phyloP scores from a whole-genome alignment of 2,888 invertebrate species.

The Cantharis rustica region DNA sequence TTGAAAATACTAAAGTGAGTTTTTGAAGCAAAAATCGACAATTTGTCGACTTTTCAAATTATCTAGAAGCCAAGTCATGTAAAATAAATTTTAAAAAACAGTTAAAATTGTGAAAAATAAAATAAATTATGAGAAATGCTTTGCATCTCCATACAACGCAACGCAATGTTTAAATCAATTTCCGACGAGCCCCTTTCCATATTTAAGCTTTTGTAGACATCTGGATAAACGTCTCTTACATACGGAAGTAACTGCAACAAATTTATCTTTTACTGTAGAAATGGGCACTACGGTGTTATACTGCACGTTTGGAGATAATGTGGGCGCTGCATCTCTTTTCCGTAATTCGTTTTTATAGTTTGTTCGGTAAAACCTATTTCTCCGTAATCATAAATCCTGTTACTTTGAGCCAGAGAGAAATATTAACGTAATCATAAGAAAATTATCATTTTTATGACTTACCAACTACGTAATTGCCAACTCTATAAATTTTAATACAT shows the following conservation, averaged over 20 bases:
- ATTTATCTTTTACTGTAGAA: background rate
- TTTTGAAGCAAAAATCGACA: background rate
- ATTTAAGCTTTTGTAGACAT: background rate
- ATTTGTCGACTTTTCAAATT: background rate
- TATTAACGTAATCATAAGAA: background rate
- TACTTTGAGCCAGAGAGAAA: background rate
- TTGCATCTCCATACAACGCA: background rate
- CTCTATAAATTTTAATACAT: background rate
- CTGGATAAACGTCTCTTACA: background rate
- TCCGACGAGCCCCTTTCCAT: background rate
- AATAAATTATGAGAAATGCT: background rate
- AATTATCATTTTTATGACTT: background rate
- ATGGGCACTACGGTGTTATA: background rate
- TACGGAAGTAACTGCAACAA: background rate
- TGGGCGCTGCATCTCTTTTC: background rate
- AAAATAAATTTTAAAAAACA: no score
- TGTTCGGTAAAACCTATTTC: background rate
- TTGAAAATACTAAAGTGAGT: background rate
- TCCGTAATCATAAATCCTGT: background rate
- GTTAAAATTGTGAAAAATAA: background rate
- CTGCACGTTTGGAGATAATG: background rate
- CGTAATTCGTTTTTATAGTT: background rate
- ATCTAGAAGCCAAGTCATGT: no score
- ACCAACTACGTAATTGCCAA: background rate
- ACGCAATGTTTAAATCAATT: background rate